These are phyloP conservation scores for Oceanites oceanicus DNA, from an alignment of 2,113 vertebrate genomes.

Conservation along the genomic window DNA sequence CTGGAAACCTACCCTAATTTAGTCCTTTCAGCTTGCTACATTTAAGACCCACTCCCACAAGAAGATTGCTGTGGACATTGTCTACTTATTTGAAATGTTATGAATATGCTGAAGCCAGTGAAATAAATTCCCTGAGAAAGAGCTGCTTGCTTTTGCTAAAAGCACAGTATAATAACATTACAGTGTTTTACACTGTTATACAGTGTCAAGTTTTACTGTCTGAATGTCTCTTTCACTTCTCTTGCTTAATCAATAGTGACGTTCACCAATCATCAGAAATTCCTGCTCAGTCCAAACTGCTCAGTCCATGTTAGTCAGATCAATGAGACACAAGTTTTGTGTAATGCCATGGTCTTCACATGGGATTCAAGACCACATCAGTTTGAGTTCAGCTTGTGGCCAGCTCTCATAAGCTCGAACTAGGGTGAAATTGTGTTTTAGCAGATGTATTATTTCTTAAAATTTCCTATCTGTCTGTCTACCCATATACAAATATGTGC, in stretches of 20 bases:
- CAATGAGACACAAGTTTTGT: neutral
- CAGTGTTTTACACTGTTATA: neutral
- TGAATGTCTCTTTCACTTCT: neutral
- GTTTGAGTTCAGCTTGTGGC: neutral
- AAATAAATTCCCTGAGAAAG: neutral
- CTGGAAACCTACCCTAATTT: neutral
- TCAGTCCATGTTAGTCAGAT: neutral
- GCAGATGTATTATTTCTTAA: neutral
- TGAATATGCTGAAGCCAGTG: neutral
- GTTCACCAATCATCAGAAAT: neutral
- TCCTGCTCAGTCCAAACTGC: neutral
- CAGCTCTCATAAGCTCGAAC: neutral
- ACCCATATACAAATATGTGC: neutral
- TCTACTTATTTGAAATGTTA: neutral
- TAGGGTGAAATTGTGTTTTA: neutral
- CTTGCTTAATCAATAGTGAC: neutral
- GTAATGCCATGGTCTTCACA: neutral
- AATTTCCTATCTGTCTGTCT: neutral
- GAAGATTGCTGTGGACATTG: neutral
- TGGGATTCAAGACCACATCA: neutral
- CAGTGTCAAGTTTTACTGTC: neutral
- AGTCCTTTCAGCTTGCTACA: neutral
- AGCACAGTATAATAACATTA: neutral
- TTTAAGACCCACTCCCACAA: neutral
- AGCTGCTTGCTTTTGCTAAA: neutral